Base-by-base conservation (phyloP, 2,797 vertebrate genomes). In the Fistularia tabacaria region DNA sequence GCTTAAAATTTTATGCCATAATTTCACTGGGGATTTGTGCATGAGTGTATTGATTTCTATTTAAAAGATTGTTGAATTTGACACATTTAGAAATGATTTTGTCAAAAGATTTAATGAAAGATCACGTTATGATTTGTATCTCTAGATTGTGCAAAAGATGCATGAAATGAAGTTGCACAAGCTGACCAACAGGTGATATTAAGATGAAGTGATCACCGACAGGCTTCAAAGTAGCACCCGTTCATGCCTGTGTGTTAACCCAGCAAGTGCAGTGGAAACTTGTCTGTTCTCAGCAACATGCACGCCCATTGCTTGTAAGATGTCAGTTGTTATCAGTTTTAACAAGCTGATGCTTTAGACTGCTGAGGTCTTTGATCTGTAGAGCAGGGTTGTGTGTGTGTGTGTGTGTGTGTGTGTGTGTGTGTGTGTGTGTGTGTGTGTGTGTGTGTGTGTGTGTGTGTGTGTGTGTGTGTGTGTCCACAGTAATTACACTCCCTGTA, bases 251-350 rank as follows among this genome's bases (percentile, higher is more conserved):
- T 51, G 37, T 45, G 7, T 55, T 11, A 65, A 37, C 55, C 44
- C 14, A 43, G 15, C 39, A 13, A 38, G 51, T 51, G 37, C 42
- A 58, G 53, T 47, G 51, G 57, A 74, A 71, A 51, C 12, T 49
- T 40, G 36, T 62, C 51, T 55, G 64, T 79, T 73, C 76, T 74
- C 49, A 36, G 42, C 14, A 48, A 25, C 62, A 45, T 61, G 62
- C 62, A 63, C 51, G 2, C 56, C 46, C 62, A 6, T 3, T 14
- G 61, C 58, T 64, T 67, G 66, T 63, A 38, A 62, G 10, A 68
- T 73, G 71, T 77, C 78, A 73, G 57, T 1, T 71, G 63, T 62
- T 63, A 63, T 87, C 77, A 84, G 77, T 67, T 46, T 71, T 81
- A 80, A 84, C 68, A 72, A 82, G 79, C 74, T 65, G 72, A 73